Evolutionary conservation across 2,888 invertebrate species (phyloP).

Genomic region (Cepaea hortensis): DNA sequence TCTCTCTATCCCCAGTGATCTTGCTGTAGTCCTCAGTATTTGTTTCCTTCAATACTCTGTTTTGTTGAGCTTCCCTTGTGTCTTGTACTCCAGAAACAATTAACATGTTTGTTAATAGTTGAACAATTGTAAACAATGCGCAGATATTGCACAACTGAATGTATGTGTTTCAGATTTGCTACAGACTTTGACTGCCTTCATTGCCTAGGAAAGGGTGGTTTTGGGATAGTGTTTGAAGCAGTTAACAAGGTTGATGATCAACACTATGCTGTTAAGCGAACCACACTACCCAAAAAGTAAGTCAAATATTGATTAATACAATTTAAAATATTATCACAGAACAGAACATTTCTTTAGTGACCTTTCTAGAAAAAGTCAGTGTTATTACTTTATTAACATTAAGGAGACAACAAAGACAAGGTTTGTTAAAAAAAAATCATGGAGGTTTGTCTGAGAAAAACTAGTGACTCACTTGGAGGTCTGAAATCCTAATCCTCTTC

Average conservation of each 20-base stretch:
- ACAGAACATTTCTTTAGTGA: neutral
- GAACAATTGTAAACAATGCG: neutral
- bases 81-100: neutral
- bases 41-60: no score
- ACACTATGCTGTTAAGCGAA: conserved; percentile 95
- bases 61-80: no score
- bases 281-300: conserved; percentile 84
- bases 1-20: no score
- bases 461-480: no score
- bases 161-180: conserved; percentile 81
- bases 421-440: no score
- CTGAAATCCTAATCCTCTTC: no score
- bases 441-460: no score
- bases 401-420: no score
- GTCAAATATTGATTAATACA: neutral
- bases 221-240: conserved; percentile 96
- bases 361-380: neutral
- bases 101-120: neutral
- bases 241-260: conserved; percentile 95
- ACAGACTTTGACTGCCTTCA: conserved; percentile 83
- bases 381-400: neutral
- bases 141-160: neutral
- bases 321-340: no score
- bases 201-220: conserved; percentile 85
- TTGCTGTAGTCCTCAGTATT: no score